phyloP scores from a whole-genome alignment of 2,888 invertebrate species.

The Belgica antarctica region DNA sequence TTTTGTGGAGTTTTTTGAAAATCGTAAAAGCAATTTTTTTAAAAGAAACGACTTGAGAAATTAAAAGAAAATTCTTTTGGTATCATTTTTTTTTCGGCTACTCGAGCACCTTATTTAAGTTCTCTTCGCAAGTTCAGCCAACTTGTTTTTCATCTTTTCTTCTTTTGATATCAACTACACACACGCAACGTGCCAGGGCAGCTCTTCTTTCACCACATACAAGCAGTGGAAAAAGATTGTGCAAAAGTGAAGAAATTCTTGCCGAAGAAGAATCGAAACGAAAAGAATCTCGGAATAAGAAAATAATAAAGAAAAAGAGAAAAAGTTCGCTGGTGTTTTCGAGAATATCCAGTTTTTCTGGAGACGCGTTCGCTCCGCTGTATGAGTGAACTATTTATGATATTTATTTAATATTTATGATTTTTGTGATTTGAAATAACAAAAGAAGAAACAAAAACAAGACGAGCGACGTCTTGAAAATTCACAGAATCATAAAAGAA shows the following conservation, averaged over 20 bases:
- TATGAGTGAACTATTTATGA: constrained; percentile 38
- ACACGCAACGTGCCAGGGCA: constrained; percentile 24
- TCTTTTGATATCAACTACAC: neutral
- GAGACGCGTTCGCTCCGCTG: neutral
- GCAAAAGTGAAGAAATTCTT: constrained; percentile 32
- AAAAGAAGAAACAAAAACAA: constrained; percentile 2
- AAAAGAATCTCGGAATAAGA: constrained; percentile 20
- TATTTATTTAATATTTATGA: constrained; percentile 40
- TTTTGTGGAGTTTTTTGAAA: neutral
- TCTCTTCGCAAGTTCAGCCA: constrained; percentile 23
- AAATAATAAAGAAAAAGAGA: neutral
- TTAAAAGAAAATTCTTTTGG: constrained; percentile 38
- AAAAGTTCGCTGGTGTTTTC: neutral
- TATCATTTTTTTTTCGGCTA: constrained; percentile 33
- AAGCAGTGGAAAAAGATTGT: neutral
- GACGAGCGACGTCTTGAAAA: neutral
- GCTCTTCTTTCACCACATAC: constrained; percentile 6
- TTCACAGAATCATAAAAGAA: neutral
- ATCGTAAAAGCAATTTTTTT: too few relatives aligned
- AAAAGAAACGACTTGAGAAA: neutral
- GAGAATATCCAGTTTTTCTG: constrained; percentile 12
- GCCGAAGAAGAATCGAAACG: constrained; percentile 4
- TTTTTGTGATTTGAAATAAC: constrained; percentile 37
- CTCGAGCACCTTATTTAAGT: constrained; percentile 33
- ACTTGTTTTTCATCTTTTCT: constrained; percentile 43